A percentile compares a stretch with the other conserved stretches of the same genome.
Evolutionary conservation across 2,888 invertebrate genomes (phyloP).

Genomic region (Apocheima hispidaria): DNA sequence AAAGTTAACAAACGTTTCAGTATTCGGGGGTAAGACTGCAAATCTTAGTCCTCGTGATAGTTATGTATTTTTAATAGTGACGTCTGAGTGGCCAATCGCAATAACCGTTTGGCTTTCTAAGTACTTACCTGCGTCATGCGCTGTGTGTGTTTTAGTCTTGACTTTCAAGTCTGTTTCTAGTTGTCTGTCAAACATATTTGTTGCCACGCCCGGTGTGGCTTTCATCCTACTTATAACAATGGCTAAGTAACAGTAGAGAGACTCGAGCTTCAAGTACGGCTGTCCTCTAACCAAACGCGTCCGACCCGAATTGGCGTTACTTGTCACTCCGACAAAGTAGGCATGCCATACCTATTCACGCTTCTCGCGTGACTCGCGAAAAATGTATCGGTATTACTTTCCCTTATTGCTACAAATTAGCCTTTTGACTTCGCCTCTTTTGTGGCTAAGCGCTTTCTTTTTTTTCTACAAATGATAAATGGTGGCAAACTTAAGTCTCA

Average conservation of each 20-base stretch:
- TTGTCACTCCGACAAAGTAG: conserved; percentile 57
- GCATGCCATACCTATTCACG: conserved; percentile 52
- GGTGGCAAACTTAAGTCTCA: conserved; percentile 19
- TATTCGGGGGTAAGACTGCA: no score
- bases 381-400: conserved; percentile 57
- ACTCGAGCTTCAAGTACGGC: conserved; percentile 37
- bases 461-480: conserved; percentile 27
- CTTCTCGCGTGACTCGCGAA: conserved; percentile 66
- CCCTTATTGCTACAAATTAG: conserved; percentile 62
- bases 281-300: conserved; percentile 62
- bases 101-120: conserved; percentile 3
- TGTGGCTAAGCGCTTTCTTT: conserved; percentile 37
- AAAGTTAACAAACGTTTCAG: no score
- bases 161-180: conserved; percentile 3
- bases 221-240: conserved; percentile 25
- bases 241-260: conserved; percentile 30
- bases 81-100: not conserved
- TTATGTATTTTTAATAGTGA: not conserved
- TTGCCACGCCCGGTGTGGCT: conserved; percentile 20
- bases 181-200: conserved; percentile 17
- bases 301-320: conserved; percentile 70
- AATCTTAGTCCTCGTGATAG: not conserved
- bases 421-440: conserved; percentile 37
- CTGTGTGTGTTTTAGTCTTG: conserved; percentile 10
- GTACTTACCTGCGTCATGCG: conserved; percentile 13